These are phyloP conservation scores for Cerastis leucographa DNA, from an alignment of 2,888 invertebrate species.

Conservation along the genomic window DNA sequence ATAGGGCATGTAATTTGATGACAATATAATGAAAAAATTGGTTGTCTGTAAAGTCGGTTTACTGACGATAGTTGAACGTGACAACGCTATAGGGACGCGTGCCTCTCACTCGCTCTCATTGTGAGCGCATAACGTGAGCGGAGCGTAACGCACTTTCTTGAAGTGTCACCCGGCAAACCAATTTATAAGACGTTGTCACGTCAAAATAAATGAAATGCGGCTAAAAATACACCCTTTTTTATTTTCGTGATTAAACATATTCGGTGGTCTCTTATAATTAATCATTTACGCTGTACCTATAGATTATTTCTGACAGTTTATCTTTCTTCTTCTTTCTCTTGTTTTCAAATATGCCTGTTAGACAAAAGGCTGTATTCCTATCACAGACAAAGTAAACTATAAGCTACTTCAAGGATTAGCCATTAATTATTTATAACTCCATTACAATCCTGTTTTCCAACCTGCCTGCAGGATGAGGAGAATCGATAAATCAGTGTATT, in stretches of 20 bases:
- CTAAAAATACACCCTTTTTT: neutral
- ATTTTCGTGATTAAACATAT: neutral
- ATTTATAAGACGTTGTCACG: no score
- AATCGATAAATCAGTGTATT: conserved; percentile 61
- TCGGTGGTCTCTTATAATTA: neutral
- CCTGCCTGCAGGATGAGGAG: conserved; percentile 22
- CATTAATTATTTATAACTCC: conserved; percentile 43
- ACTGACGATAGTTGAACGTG: no score
- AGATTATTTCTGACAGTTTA: neutral
- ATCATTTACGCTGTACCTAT: neutral
- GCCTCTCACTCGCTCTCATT: no score
- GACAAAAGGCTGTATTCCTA: neutral
- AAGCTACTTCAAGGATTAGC: neutral
- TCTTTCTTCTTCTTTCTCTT: neutral
- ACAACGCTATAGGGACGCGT: no score
- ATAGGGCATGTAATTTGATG: neutral
- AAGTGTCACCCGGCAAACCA: no score
- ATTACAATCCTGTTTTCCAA: conserved; percentile 39
- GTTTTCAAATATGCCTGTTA: no score
- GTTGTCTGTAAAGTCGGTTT: no score
- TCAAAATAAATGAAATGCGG: neutral
- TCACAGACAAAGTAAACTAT: neutral
- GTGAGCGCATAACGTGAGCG: no score
- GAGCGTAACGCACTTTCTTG: no score
- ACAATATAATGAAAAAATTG: no score